Conservation (phyloP, 2,113 vertebrate species). For the Stegastes partitus region DNA sequence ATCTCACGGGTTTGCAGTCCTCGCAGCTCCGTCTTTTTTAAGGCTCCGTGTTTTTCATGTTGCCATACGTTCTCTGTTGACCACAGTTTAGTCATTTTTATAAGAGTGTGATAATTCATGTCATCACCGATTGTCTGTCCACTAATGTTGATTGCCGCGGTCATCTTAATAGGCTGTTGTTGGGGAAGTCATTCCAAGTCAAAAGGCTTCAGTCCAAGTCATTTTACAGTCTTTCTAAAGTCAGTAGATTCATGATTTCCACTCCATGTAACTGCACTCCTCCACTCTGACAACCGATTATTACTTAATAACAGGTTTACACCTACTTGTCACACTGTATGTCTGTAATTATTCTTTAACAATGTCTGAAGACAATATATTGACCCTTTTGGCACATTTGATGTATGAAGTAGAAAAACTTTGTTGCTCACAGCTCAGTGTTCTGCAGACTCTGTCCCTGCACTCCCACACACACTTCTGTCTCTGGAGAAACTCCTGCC, state of each 20-base stretch:
- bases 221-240: too few species aligned
- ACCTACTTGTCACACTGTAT: neutral
- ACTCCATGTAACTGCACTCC: too few species aligned
- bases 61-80: too few species aligned
- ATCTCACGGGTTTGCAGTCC: neutral
- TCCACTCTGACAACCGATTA: neutral
- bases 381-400: neutral
- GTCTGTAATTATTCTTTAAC: neutral
- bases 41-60: too few species aligned
- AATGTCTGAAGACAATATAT: neutral
- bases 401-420: slow-evolving; percentile 10
- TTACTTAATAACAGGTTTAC: too few species aligned
- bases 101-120: too few species aligned
- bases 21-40: too few species aligned
- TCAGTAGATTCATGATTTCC: too few species aligned
- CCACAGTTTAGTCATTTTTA: too few species aligned
- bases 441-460: slow-evolving; percentile 38
- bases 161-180: too few species aligned
- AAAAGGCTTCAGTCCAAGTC: neutral
- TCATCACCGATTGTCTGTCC: too few species aligned
- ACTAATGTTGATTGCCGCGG: too few species aligned
- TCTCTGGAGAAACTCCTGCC: slow-evolving; percentile 47
- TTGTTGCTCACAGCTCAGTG: slow-evolving; percentile 14
- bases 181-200: neutral
- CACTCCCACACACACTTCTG: slow-evolving; percentile 61